Conservation (phyloP, 2,888 invertebrate species). For the Agriopis marginaria region DNA sequence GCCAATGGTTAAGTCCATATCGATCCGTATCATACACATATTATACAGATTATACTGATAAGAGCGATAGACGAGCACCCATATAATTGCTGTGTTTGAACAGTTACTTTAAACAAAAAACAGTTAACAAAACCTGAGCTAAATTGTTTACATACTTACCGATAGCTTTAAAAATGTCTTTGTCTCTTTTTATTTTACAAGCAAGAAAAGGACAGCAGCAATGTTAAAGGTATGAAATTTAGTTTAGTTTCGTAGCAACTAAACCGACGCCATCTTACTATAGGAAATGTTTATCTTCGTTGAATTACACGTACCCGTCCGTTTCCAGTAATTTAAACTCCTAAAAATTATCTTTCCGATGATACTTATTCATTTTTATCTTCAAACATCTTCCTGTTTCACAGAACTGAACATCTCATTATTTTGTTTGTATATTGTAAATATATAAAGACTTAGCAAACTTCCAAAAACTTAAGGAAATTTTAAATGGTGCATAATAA, state of each 20-base stretch:
- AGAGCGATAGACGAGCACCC: constrained; percentile 26
- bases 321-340: constrained; percentile 15
- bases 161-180: background rate
- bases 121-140: background rate
- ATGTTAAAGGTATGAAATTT: background rate
- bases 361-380: constrained; percentile 23
- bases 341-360: constrained; percentile 15
- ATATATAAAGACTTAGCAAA: too few relatives aligned
- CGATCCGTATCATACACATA: constrained; percentile 39
- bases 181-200: background rate
- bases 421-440: too few relatives aligned
- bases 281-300: constrained; percentile 18
- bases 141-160: background rate
- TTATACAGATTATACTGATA: constrained; percentile 34
- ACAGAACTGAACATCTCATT: constrained; percentile 13
- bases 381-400: constrained; percentile 7
- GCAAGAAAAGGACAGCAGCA: background rate
- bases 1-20: constrained; percentile 46
- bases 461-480: too few relatives aligned
- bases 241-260: background rate
- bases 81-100: constrained; percentile 29
- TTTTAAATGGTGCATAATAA: too few relatives aligned
- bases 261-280: constrained; percentile 1
- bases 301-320: constrained; percentile 1
- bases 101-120: constrained; percentile 18